Conservation (phyloP, 2,113 vertebrate species). For the Dolichotis patagonum region DNA sequence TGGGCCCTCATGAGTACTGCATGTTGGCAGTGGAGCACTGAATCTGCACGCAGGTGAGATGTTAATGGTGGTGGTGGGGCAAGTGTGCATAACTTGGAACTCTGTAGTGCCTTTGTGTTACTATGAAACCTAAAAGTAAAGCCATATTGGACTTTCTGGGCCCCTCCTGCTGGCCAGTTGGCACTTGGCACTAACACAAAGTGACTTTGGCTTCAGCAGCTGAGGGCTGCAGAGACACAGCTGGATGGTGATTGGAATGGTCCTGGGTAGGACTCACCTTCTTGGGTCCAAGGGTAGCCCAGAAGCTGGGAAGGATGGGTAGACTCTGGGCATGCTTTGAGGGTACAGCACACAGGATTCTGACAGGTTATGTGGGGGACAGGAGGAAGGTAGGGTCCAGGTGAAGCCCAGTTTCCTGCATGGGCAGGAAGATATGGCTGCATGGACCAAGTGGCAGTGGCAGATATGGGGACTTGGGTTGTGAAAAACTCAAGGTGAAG, state of each 20-base stretch:
- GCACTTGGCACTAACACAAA: no score
- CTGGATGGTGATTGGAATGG: no score
- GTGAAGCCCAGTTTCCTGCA: background rate
- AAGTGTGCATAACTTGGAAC: rapidly evolving
- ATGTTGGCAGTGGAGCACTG: rapidly evolving
- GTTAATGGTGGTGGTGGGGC: rapidly evolving
- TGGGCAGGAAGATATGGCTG: background rate
- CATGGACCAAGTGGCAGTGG: rapidly evolving
- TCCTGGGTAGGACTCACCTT: background rate
- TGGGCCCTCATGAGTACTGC: rapidly evolving
- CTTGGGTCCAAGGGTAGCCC: background rate
- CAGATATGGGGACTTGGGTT: rapidly evolving
- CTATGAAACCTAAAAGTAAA: background rate
- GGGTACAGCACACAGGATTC: no score
- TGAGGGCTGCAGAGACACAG: background rate
- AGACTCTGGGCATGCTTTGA: background rate
- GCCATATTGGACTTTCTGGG: background rate
- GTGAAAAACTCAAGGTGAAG: background rate
- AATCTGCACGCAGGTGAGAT: rapidly evolving
- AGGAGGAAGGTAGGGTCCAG: no score
- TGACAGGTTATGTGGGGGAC: background rate
- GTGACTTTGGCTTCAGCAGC: background rate
- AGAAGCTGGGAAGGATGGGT: background rate
- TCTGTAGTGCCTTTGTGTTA: background rate
- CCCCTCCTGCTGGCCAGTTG: no score